Base-by-base conservation (phyloP, 2,113 vertebrate species). In the Chaetodon auriga region DNA sequence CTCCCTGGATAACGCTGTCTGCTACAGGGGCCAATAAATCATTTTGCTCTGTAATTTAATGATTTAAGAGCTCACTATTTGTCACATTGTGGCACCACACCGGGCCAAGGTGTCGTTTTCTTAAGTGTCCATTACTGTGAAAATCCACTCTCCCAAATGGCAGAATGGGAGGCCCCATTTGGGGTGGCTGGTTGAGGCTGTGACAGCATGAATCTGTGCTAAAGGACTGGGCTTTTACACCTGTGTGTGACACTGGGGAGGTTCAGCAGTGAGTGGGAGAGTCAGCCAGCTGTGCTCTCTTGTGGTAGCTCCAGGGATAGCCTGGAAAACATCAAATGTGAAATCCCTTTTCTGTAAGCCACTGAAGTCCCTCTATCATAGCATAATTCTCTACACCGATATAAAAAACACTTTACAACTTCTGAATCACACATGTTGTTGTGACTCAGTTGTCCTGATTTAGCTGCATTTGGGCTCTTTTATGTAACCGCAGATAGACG, bases 121-220 rank as follows among this genome's bases (percentile, higher is more conserved):
- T 93, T 91, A 92, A 89, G 92, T 92, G 92, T 94, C 90, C 85
- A 91, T 95, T 93, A 93, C 90, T 85, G 90, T 90, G 83, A 94
- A 93, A 92, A 87, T 90, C 85, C 83, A 86, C 85, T 91, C 86
- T 94, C 91, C 94, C 95, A 95, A 96, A 96, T 95, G 95, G 95
- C 85, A 80, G 88, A 89, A 90, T 75, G 85, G 66, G 89, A 80
- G 92, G 91, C 91, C 93, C 94, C 94, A 93, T 95, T 95, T 95
- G 92, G 90, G 85, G 76, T 65, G 69, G 75, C 58, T 49, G 81
- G 70, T 77, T 68, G 75, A 57, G 72, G 81, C 82, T 77, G 86
- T 83, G 91, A 88, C 79, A 74, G 76, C 71, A 80, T 91, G 90
- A 88, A 86, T 93, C 75, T 83, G 90, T 66, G 83, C 76, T 83